phyloP scores from a whole-genome alignment of 2,113 vertebrate genomes.

The Scatophagus argus region DNA sequence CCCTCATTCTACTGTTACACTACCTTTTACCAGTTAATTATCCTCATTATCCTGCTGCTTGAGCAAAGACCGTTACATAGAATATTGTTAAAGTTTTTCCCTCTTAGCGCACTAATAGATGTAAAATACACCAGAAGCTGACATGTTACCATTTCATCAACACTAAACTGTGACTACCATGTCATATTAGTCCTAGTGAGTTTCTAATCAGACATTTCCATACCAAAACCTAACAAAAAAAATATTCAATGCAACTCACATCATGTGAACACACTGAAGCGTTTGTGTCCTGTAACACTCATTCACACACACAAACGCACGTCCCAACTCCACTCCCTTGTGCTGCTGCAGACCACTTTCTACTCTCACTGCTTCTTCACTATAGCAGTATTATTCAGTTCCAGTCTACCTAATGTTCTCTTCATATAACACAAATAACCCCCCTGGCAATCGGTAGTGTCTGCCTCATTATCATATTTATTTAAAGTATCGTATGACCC shows the following conservation, averaged over 20 bases:
- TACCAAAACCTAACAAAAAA: neutral
- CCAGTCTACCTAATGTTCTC: slow-evolving; percentile 53
- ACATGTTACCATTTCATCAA: too few relatives aligned
- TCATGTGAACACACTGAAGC: neutral
- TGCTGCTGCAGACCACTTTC: slow-evolving; percentile 16
- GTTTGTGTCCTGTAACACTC: neutral
- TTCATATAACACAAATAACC: slow-evolving; percentile 70
- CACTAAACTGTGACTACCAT: neutral
- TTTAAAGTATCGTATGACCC: slow-evolving; percentile 85
- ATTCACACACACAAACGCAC: slow-evolving; percentile 10
- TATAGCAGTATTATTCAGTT: slow-evolving; percentile 35
- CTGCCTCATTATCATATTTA: slow-evolving; percentile 86
- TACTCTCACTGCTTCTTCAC: neutral
- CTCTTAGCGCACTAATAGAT: neutral
- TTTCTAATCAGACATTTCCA: neutral
- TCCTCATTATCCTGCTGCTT: neutral
- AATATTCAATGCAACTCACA: too few relatives aligned
- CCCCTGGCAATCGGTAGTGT: slow-evolving; percentile 67
- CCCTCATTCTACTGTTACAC: neutral
- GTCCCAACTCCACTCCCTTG: neutral
- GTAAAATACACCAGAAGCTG: neutral
- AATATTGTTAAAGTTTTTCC: rapidly evolving
- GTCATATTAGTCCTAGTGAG: neutral
- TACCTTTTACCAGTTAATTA: too few relatives aligned
- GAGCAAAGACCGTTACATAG: neutral